These are phyloP conservation scores for Orestias chungarensis DNA, from an alignment of 2,797 vertebrate species.

Conservation along the genomic window DNA sequence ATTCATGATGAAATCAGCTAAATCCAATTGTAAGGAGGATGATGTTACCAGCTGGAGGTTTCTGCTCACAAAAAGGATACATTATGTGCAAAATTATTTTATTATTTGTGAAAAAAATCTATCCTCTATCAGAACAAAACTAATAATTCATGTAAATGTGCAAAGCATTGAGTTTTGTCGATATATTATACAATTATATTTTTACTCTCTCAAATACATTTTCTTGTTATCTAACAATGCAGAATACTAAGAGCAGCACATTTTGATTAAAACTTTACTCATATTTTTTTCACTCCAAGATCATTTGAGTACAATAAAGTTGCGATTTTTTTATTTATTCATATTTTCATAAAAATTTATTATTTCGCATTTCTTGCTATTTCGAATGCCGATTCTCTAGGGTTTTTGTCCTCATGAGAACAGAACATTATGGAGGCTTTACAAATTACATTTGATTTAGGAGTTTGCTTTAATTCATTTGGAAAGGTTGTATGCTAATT, in stretches of 20 bases:
- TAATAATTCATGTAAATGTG: background rate
- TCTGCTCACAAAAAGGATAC: background rate
- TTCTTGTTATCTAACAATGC: background rate
- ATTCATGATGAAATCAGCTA: constrained; percentile 41
- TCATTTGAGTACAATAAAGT: background rate
- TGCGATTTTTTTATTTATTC: background rate
- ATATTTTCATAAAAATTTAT: background rate
- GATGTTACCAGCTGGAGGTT: background rate
- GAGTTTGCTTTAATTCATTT: constrained; percentile 17
- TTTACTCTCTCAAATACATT: background rate
- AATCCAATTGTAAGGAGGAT: constrained; percentile 12
- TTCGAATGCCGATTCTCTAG: background rate
- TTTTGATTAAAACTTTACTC: background rate
- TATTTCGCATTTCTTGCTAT: background rate
- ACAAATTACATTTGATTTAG: constrained; percentile 24
- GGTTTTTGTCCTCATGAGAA: background rate
- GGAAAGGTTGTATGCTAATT: constrained; percentile 49
- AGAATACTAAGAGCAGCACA: background rate
- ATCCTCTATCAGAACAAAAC: background rate
- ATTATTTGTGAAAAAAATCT: background rate
- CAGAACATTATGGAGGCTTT: constrained; percentile 1
- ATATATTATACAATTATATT: background rate
- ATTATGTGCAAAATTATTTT: background rate
- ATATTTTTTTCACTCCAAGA: background rate
- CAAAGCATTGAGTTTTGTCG: background rate